Percentiles rank a stretch among this genome's conserved stretches.
These are phyloP conservation scores for Microcebus jonahi DNA, from an alignment of 2,113 vertebrate genomes.

Conservation along the genomic window DNA sequence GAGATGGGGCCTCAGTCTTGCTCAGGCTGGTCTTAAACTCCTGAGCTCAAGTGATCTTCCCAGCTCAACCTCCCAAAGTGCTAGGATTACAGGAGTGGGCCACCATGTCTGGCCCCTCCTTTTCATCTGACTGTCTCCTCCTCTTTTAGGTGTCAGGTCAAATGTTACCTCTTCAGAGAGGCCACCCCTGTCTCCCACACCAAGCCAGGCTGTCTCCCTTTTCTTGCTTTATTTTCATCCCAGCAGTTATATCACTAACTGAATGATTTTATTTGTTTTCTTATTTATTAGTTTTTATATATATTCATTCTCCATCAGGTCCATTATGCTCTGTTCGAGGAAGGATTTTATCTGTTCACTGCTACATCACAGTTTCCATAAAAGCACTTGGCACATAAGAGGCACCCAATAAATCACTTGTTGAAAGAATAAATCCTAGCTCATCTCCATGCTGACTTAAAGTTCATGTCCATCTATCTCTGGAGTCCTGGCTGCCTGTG, in stretches of 20 bases:
- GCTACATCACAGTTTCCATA: background rate
- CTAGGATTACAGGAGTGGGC: too few relatives aligned
- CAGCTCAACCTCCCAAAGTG: too few relatives aligned
- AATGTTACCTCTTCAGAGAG: background rate
- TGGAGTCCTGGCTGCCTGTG: background rate
- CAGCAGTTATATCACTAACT: background rate
- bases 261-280: background rate
- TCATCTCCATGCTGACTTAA: background rate
- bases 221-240: background rate
- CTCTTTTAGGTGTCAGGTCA: background rate
- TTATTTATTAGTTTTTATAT: background rate
- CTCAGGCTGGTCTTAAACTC: too few relatives aligned
- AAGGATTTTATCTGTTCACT: background rate
- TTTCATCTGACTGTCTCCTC: background rate
- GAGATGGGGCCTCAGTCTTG: too few relatives aligned
- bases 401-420: background rate
- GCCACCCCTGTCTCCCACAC: background rate
- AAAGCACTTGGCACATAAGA: background rate
- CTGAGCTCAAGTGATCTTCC: too few relatives aligned
- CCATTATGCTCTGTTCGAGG: background rate
- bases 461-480: background rate
- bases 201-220: background rate
- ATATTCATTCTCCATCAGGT: background rate
- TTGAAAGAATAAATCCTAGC: background rate
- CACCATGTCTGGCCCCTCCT: background rate